A percentile compares a stretch with the other conserved stretches of the same genome.
Conservation (phyloP, 2,888 invertebrate species). For the Carabus problematicus region DNA sequence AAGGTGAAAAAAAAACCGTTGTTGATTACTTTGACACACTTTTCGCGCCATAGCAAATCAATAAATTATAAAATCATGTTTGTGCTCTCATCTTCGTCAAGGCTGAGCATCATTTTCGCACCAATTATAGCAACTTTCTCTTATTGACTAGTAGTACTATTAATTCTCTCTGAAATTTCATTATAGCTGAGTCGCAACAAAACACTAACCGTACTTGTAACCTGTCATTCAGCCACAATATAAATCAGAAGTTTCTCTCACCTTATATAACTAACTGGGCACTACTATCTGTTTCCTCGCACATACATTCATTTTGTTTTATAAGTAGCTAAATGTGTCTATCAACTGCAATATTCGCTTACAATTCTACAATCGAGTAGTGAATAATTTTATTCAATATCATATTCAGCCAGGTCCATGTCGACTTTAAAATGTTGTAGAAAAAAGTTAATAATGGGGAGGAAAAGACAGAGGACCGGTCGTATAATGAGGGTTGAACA, state of each 20-base stretch:
- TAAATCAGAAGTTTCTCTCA: no score
- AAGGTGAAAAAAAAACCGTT: no score
- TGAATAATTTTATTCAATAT: no score
- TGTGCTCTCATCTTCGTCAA: slow-evolving; percentile 8
- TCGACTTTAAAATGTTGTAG: slow-evolving; percentile 12
- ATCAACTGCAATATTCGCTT: no score
- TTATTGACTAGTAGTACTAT: slow-evolving; percentile 19
- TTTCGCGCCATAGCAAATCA: slow-evolving; percentile 11
- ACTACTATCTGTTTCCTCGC: no score
- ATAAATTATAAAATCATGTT: slow-evolving; percentile 19
- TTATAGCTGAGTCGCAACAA: slow-evolving; percentile 4
- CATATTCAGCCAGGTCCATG: no score
- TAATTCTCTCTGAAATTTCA: slow-evolving; percentile 1
- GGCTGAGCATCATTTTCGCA: slow-evolving; percentile 24
- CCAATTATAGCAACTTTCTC: slow-evolving; percentile 21
- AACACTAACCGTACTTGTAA: neutral
- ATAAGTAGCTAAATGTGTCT: no score
- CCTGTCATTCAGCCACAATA: slow-evolving; percentile 1
- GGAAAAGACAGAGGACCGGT: slow-evolving; percentile 18
- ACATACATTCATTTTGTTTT: no score
- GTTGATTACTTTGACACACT: slow-evolving; percentile 10
- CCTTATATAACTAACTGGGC: no score
- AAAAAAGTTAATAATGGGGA: slow-evolving; percentile 17
- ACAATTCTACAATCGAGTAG: no score
- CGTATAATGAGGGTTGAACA: slow-evolving; percentile 21